Evolutionary conservation across 1,140 invertebrate species (phyloP), one percentile per base, ranked within the genome.

Genomic region (Protaetia brevitarsis): DNA sequence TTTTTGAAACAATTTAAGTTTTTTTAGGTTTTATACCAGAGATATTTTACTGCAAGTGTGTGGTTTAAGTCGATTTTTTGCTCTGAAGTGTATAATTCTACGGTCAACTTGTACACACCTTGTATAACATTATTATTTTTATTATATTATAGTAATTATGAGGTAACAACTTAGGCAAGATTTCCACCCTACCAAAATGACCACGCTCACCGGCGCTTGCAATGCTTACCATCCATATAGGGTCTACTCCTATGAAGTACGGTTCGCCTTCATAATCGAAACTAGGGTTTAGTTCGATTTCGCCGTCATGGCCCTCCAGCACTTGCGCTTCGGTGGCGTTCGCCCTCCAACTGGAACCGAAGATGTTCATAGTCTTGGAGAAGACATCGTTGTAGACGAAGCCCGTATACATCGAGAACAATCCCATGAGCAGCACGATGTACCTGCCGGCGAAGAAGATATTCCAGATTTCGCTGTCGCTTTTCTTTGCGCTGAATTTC

Each of bases 301-400:
- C 79, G 2, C 76, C 73, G 68, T 83, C n/a, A n/a, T n/a, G n/a
- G 57, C 11, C n/a, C 0, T 2, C 3, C 16, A 29, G 5, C 16
- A 66, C 41, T n/a, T 60, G 37, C 7, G 26, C 19, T 37, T 61
- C 36, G 51, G 64, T 69, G n/a, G 56, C 59, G 23, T 82, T 80
- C 1, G 82, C 72, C 2, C 31, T 64, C 95, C 95, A 99, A 30
- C 85, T 84, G 0, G 92, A 90, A 1, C 94, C 94, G 80, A 99
- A 99, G 1, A 99, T 83, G 72, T 99, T 98, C 73, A 97, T 80
- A 0, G 95, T 94, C 77, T 97, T 99, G 3, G 96, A 96, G 80
- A 98, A 99, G 6, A 96, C 81, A 76, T 99, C 97, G 79, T 99
- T 99, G 80, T 99, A 99, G 31, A 99, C 89, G n/a, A 98, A 75